Base-by-base conservation (phyloP, 2,113 vertebrate species). In the Perca schrenkii region DNA sequence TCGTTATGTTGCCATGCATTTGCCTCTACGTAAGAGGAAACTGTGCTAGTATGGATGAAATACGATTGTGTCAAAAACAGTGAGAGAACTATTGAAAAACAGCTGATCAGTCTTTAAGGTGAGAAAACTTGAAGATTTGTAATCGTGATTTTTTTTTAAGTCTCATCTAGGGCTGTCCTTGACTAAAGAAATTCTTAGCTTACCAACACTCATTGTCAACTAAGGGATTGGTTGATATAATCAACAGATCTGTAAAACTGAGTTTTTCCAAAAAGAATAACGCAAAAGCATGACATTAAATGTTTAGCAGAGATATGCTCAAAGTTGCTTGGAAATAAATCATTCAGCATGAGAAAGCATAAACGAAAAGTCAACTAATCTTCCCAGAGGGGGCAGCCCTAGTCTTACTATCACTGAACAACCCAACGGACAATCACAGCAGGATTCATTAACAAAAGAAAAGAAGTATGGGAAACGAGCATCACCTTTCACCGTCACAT, bases 401-500 rank as follows among this genome's bases (percentile, higher is more conserved):
- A 34, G 34, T 6, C 34, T 34, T 34, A 6, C 6, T 1, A 1
- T 68, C 13, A 40, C 3, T 75, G 60, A 47, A 28, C 40, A 47
- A 40, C 5, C 6, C 22, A 19, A 25, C n/a, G 2, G 2, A 56
- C 47, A 25, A 15, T 2, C 14, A 15, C 28, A 67, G 46, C 10
- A n/a, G 6, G 34, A 71, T 49, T 36, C 6, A 56, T 22, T 68
- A 6, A 40, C 11, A n/a, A 25, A 15, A 76, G 40, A 61, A 72
- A 34, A 34, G 8, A 64, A 69, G 43, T n/a, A 46, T 52, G 46
- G 54, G 76, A 74, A 65, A 40, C 6, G 5, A 80, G 63, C 49
- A 60, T 93, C 90, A 90, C 87, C 92, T 98, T 97, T 96, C 88
- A 97, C 95, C 49, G 90, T 89, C 43, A 98, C 86, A 28, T 92